These are phyloP conservation scores for Oxyura jamaicensis DNA, from an alignment of 2,113 vertebrate genomes.

Conservation along the genomic window DNA sequence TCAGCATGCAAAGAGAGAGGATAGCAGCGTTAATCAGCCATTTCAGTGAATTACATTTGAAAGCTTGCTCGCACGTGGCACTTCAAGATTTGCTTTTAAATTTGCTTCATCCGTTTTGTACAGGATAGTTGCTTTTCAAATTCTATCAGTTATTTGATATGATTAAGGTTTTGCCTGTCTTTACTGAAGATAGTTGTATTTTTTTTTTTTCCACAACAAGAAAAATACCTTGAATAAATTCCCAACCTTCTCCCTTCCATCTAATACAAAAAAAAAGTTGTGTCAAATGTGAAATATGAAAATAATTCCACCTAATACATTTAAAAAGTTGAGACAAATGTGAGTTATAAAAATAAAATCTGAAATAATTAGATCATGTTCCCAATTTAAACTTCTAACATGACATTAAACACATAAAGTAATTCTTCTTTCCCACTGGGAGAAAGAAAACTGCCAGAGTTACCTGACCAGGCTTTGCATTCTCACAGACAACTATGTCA, in stretches of 20 bases:
- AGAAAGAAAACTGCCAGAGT: constrained; percentile 36
- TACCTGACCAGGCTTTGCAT: constrained; percentile 92
- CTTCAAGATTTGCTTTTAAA: neutral
- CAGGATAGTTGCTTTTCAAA: neutral
- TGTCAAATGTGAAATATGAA: neutral
- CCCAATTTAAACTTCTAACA: neutral
- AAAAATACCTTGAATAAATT: neutral
- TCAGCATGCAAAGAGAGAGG: neutral
- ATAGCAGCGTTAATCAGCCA: neutral
- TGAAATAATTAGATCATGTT: neutral
- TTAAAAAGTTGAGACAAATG: neutral
- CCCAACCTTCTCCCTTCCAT: neutral
- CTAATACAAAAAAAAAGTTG: neutral
- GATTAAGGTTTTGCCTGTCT: neutral
- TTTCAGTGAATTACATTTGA: neutral
- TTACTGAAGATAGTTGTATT: neutral
- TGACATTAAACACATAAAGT: constrained; percentile 8
- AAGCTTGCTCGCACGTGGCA: neutral
- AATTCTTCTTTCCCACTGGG: neutral
- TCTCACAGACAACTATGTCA: constrained; percentile 93
- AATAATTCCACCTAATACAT: neutral
- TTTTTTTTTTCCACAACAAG: neutral
- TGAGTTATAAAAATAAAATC: neutral
- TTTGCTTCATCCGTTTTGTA: neutral
- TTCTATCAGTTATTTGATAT: neutral